Percentiles rank a stretch among this genome's conserved stretches.
These are phyloP conservation scores for Drosophila pandora DNA, from an alignment of 1,140 invertebrate species.

Conservation along the genomic window DNA sequence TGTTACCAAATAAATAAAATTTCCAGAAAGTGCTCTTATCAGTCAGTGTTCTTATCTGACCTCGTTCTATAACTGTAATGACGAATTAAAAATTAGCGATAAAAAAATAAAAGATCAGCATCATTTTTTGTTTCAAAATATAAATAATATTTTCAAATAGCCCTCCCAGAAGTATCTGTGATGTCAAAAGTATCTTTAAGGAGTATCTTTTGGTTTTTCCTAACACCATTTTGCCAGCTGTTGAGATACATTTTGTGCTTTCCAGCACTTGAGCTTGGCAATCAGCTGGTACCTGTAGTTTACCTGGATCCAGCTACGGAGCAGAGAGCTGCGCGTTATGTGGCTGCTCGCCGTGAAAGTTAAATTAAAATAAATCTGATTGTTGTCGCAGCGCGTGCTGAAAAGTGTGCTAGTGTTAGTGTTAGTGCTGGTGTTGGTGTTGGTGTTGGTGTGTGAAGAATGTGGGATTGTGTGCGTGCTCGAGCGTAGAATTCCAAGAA, in stretches of 20 bases:
- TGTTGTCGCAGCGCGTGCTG: conserved; percentile 45
- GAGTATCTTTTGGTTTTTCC: not conserved
- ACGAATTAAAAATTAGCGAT: too few relatives aligned
- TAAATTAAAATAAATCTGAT: conserved; percentile 54
- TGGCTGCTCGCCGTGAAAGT: conserved; percentile 43
- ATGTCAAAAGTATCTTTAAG: not conserved
- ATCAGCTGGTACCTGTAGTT: conserved; percentile 20
- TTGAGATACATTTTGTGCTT: not conserved
- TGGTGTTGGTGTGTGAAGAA: conserved; percentile 23
- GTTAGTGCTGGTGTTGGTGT: conserved; percentile 19
- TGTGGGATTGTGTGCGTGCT: conserved; percentile 25
- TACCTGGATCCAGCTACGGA: conserved; percentile 6
- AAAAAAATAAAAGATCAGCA: too few relatives aligned
- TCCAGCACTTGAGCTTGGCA: conserved; percentile 7
- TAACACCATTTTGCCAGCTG: not conserved
- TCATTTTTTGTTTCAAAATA: too few relatives aligned
- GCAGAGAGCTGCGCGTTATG: conserved; percentile 15
- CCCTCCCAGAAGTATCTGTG: too few relatives aligned
- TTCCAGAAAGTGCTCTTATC: conserved; percentile 17
- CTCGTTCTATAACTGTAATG: too few relatives aligned
- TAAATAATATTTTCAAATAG: not conserved
- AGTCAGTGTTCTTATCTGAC: not conserved
- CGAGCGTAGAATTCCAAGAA: conserved; percentile 63
- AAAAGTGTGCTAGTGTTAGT: conserved; percentile 22
- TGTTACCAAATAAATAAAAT: conserved; percentile 41